Conservation (phyloP, 1,140 invertebrate species). For the Nasonia longicornis region DNA sequence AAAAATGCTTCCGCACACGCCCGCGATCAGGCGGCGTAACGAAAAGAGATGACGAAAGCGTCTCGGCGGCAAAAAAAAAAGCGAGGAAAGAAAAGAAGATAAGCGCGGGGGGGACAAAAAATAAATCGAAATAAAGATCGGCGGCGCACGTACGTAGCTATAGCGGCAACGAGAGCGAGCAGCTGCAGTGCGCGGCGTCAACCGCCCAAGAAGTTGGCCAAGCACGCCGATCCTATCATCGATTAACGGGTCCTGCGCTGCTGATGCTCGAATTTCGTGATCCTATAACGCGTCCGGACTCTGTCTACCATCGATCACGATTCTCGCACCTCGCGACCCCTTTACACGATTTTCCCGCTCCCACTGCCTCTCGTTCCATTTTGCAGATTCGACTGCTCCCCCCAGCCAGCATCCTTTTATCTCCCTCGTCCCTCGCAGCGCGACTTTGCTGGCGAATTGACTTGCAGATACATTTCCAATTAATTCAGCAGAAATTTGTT, state of each 20-base stretch:
- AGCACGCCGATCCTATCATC: slow-evolving; percentile 62
- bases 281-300: slow-evolving; percentile 50
- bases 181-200: slow-evolving; percentile 52
- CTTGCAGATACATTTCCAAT: neutral
- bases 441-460: neutral
- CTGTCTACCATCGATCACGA: slow-evolving; percentile 58
- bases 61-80: neutral
- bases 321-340: slow-evolving; percentile 47
- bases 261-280: slow-evolving; percentile 60
- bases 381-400: slow-evolving; percentile 47
- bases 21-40: slow-evolving; percentile 42
- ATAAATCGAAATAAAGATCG: slow-evolving; percentile 37
- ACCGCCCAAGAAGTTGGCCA: slow-evolving; percentile 52
- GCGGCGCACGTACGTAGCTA: slow-evolving; percentile 35
- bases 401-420: neutral
- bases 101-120: slow-evolving; percentile 29
- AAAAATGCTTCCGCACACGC: slow-evolving; percentile 23
- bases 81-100: slow-evolving; percentile 1
- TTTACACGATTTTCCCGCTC: neutral
- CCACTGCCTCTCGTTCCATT: neutral
- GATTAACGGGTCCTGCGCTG: slow-evolving; percentile 57
- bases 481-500: slow-evolving; percentile 4
- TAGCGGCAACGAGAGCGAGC: slow-evolving; percentile 52
- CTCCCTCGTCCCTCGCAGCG: neutral
- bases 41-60: slow-evolving; percentile 33